Percentiles rank a stretch among this genome's conserved stretches.
phyloP scores from a whole-genome alignment of 2,888 invertebrate species.

The Xylocampa areola region DNA sequence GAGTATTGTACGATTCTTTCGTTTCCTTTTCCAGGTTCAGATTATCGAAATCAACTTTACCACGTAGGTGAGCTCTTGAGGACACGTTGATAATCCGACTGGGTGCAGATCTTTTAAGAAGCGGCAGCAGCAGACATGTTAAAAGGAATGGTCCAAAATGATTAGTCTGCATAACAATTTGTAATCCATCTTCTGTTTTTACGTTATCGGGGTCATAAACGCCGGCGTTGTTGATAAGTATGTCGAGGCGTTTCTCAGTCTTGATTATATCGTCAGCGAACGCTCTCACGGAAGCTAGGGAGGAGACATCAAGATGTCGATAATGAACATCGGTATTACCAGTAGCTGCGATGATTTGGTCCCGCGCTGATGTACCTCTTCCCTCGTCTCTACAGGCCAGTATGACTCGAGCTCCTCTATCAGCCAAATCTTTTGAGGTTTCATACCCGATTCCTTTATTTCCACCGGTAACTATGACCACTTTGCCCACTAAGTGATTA shows the following conservation, averaged over 20 bases:
- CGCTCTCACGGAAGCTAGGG: constrained; percentile 87
- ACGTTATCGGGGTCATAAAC: constrained; percentile 75
- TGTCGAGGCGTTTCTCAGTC: constrained; percentile 87
- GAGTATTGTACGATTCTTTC: constrained; percentile 46
- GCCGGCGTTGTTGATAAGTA: constrained; percentile 91
- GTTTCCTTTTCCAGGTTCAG: constrained; percentile 68
- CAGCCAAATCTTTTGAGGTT: constrained; percentile 92
- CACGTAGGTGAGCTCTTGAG: constrained; percentile 69
- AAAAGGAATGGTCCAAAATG: constrained; percentile 92
- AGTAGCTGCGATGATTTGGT: constrained; percentile 67
- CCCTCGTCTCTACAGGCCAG: constrained; percentile 94
- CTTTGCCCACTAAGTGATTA: constrained; percentile 92
- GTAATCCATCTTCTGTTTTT: constrained; percentile 90
- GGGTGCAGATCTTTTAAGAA: constrained; percentile 76
- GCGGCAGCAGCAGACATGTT: constrained; percentile 90
- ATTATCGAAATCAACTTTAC: constrained; percentile 69
- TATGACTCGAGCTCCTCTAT: constrained; percentile 93
- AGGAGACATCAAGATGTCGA: constrained; percentile 85
- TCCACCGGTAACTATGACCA: constrained; percentile 95
- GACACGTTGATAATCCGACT: constrained; percentile 81
- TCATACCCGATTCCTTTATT: constrained; percentile 95
- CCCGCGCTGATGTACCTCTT: constrained; percentile 89
- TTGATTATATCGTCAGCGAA: constrained; percentile 90
- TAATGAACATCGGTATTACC: constrained; percentile 75
- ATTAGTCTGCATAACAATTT: constrained; percentile 88